Evolutionary conservation across 2,888 invertebrate species (phyloP).

Genomic region (Ptilodon capucinus): DNA sequence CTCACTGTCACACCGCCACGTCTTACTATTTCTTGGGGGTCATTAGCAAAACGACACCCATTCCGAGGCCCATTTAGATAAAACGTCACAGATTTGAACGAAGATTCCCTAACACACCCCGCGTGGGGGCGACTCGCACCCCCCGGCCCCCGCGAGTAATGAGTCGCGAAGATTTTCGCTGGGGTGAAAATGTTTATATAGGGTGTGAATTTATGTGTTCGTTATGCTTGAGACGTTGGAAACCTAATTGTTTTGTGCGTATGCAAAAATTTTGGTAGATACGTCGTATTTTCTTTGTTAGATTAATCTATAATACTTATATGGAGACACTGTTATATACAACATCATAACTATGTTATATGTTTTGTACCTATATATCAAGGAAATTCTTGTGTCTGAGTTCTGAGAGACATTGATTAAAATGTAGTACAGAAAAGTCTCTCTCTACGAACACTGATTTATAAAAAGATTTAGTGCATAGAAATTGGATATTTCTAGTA

Average conservation of each 20-base stretch:
- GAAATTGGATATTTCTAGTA: too few species aligned
- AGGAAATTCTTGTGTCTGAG: too few species aligned
- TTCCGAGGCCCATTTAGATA: slow-evolving; percentile 81
- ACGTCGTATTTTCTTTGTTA: too few species aligned
- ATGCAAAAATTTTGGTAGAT: not conserved
- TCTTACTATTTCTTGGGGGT: slow-evolving; percentile 78
- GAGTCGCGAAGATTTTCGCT: slow-evolving; percentile 80
- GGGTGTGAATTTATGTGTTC: slow-evolving; percentile 73
- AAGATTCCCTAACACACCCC: slow-evolving; percentile 55
- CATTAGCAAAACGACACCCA: slow-evolving; percentile 79
- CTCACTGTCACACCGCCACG: slow-evolving; percentile 60
- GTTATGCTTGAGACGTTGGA: slow-evolving; percentile 36
- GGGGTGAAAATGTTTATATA: slow-evolving; percentile 80
- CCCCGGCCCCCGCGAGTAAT: slow-evolving; percentile 62
- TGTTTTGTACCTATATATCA: too few species aligned
- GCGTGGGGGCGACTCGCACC: slow-evolving; percentile 15
- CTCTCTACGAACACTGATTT: too few species aligned
- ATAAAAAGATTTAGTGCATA: too few species aligned
- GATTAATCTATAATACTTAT: too few species aligned
- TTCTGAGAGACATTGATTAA: too few species aligned
- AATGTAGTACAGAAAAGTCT: too few species aligned
- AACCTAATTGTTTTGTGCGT: not conserved
- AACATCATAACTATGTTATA: too few species aligned
- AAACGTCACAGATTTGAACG: slow-evolving; percentile 82
- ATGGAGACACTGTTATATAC: too few species aligned